phyloP scores from a whole-genome alignment of 2,113 vertebrate genomes.

The Onychorhynchus coronatus region DNA sequence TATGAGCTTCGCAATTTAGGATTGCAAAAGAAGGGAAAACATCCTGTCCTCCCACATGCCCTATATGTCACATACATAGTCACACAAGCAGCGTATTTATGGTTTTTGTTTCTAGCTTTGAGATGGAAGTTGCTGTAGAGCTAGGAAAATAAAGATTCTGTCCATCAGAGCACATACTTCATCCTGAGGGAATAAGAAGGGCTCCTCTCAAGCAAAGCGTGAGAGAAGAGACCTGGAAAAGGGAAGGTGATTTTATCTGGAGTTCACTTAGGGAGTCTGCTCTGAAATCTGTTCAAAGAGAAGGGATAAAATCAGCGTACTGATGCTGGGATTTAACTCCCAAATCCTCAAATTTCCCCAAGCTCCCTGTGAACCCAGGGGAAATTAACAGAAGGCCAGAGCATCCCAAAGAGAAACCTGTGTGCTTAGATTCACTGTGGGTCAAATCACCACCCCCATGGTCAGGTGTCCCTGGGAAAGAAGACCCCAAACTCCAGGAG shows the following conservation, averaged over 20 bases:
- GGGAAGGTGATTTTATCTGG: neutral
- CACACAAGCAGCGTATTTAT: neutral
- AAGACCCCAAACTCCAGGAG: neutral
- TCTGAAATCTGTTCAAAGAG: neutral
- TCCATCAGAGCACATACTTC: neutral
- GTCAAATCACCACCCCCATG: rapidly evolving
- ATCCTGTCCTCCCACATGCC: neutral
- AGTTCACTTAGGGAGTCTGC: neutral
- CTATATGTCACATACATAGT: neutral
- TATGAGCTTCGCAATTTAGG: neutral
- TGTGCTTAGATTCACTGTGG: neutral
- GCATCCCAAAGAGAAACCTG: neutral
- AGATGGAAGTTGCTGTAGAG: neutral
- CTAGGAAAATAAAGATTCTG: neutral
- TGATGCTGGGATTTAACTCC: neutral
- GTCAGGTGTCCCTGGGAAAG: neutral
- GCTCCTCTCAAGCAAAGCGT: neutral
- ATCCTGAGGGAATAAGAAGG: neutral
- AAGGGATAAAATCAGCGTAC: neutral
- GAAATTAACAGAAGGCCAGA: neutral
- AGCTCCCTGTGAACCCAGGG: neutral
- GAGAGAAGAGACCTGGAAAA: neutral
- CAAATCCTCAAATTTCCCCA: neutral
- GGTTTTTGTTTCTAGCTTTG: neutral
- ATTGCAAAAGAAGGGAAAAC: neutral